Base-by-base conservation (phyloP, 2,888 invertebrate genomes). In the Lasioglossum villosulum region DNA sequence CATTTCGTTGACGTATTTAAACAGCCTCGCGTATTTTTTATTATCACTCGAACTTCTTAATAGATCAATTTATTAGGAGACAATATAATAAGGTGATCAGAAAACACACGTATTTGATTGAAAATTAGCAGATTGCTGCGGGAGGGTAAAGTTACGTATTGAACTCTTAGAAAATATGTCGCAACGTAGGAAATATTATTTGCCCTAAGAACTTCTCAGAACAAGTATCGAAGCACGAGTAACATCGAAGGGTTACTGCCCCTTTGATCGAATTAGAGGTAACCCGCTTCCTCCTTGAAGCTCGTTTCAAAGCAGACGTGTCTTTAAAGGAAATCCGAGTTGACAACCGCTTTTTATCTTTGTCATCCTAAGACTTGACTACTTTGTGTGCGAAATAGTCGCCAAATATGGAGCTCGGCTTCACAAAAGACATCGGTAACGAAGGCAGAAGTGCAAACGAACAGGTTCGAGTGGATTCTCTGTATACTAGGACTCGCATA, bases 401-500 rank as follows among this genome's bases (percentile, higher is more conserved):
- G 37, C 74, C 70, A 77, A 76, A 87, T 78, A 86, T 27, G n/a
- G 66, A 34, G 39, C 42, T 77, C 66, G n/a, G 19, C 16, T 78
- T 16, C 42, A 63, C 37, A 48, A 77, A 80, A 79, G 70, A 66
- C 72, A 74, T 80, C 74, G 45, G 73, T 84, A 78, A 19, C 34
- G 37, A 70, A 56, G 27, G 45, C 70, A 73, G 72, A 42, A 78
- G 75, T 79, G 77, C 48, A 83, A 83, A 75, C 71, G 56, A 56
- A 76, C 59, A 30, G 68, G 42, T 68, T 82, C 78, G 48, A 72
- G 70, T 78, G 66, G 63, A 70, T 75, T 59, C 82, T 68, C 82
- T 76, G 30, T 82, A 75, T 68, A 42, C 23, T n/a, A 37, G 48
- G 80, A 48, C 78, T 80, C 75, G 72, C 63, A 84, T 89, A 86